Percentiles rank a stretch among this genome's conserved stretches.
These are phyloP conservation scores for Anarsia innoxiella DNA, from an alignment of 2,888 invertebrate genomes.

Conservation along the genomic window DNA sequence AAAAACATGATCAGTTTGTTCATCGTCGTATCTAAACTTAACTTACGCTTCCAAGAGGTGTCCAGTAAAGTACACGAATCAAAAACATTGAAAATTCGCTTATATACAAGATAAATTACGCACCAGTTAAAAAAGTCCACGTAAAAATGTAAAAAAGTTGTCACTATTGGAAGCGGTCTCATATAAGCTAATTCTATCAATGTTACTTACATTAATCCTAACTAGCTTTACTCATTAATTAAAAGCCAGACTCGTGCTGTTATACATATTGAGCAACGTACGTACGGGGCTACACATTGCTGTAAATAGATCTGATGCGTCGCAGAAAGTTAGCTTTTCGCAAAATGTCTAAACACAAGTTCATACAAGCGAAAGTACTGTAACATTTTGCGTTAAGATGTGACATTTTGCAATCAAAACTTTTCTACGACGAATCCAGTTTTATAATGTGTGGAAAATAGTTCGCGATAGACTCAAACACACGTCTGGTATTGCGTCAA, in stretches of 20 bases:
- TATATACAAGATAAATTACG: slow-evolving; percentile 45
- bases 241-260: slow-evolving; percentile 43
- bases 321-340: too few relatives aligned
- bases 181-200: slow-evolving; percentile 38
- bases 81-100: slow-evolving; percentile 24
- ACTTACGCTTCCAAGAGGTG: slow-evolving; percentile 27
- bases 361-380: too few relatives aligned
- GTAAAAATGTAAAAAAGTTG: slow-evolving; percentile 20
- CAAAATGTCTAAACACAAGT: too few relatives aligned
- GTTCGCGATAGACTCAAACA: too few relatives aligned
- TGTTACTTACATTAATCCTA: slow-evolving; percentile 57
- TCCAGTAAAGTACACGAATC: slow-evolving; percentile 34
- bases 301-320: too few relatives aligned
- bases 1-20: slow-evolving; percentile 34
- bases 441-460: too few relatives aligned
- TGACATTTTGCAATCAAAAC: too few relatives aligned
- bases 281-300: slow-evolving; percentile 1
- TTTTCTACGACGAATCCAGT: too few relatives aligned
- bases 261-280: slow-evolving; percentile 16
- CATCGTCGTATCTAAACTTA: slow-evolving; percentile 29
- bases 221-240: slow-evolving; percentile 44
- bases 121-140: slow-evolving; percentile 32
- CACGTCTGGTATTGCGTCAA: slow-evolving; percentile 57
- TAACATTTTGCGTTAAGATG: too few relatives aligned
- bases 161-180: slow-evolving; percentile 35